Evolutionary conservation across 2,797 vertebrate genomes (phyloP).

Genomic region (Florisuga fusca): DNA sequence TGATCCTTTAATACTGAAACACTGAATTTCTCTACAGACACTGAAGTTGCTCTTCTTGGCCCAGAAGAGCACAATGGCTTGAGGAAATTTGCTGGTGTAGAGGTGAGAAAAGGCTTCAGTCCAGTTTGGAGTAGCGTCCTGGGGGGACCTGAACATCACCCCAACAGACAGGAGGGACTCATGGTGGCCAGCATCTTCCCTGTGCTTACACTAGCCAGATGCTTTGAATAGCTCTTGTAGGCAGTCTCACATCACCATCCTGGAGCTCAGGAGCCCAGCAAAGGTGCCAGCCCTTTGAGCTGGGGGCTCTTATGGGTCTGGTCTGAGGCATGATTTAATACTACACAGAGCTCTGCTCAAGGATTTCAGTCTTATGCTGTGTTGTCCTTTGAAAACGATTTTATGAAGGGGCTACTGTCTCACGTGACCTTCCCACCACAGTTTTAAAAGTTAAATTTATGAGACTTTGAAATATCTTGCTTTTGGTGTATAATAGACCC

Average conservation of each 20-base stretch:
- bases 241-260: accelerated
- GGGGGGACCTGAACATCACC: neutral
- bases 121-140: neutral
- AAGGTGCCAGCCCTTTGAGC: neutral
- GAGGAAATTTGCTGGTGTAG: neutral
- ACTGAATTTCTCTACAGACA: neutral
- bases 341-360: neutral
- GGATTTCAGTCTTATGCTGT: neutral
- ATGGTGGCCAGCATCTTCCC: neutral
- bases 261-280: neutral
- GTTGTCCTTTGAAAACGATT: neutral
- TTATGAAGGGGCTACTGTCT: neutral
- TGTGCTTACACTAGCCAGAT: neutral
- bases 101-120: neutral
- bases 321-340: neutral
- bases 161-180: neutral
- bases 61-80: neutral
- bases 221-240: neutral
- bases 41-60: neutral
- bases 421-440: neutral
- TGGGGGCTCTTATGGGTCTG: neutral
- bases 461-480: neutral
- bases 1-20: neutral
- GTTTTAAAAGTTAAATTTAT: constrained; percentile 5
- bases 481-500: neutral